Evolutionary conservation across 2,888 invertebrate species (phyloP), one percentile per base, ranked within the genome.

Genomic region (Nomada ferruginata): DNA sequence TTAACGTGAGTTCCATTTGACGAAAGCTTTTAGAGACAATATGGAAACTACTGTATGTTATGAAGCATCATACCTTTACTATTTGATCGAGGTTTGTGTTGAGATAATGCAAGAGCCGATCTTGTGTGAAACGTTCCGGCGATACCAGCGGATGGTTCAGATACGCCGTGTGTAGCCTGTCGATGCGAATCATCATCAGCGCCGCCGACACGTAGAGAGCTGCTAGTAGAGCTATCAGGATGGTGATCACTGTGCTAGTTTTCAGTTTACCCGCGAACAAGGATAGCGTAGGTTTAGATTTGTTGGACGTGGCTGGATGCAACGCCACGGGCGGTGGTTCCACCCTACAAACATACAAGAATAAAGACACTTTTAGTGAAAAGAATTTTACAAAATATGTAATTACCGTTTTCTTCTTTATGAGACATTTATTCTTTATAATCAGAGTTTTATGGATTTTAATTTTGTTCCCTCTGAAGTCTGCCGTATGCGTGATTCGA

Each of bases 71-170:
- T 93, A 97, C 97, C 96, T 97, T 97, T 82, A 97, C 96, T 90
- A 97, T 96, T 94, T 97, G 96, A 93, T 97, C 95, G 88, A 97
- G 95, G 95, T 97, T 97, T 85, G 96, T 95, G 90, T 96, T 96
- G 83, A 97, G 95, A 94, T 93, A 93, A 71, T 92, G 92, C 83
- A 93, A 79, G 29, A 93, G 88, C 57, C 90, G 91, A 85, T 93
- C 92, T 61, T 93, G 92, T 5, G 92, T 92, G 65, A 92, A 92
- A 64, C 91, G 88, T 84, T 93, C 93, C 18, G 93, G 91, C n/a
- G 93, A 92, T 23, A 91, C 90, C 11, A 93, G 87, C 7, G 93
- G 92, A 83, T 93, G 92, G 84, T 93, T 93, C 11, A 93, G 86
- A 87, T 93, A 93, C 52, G 92, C 92, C 44, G 92, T 91, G 79